Evolutionary conservation across 2,113 vertebrate species (phyloP), one percentile per base, ranked within the genome.

Genomic region (Nothobranchius furzeri): DNA sequence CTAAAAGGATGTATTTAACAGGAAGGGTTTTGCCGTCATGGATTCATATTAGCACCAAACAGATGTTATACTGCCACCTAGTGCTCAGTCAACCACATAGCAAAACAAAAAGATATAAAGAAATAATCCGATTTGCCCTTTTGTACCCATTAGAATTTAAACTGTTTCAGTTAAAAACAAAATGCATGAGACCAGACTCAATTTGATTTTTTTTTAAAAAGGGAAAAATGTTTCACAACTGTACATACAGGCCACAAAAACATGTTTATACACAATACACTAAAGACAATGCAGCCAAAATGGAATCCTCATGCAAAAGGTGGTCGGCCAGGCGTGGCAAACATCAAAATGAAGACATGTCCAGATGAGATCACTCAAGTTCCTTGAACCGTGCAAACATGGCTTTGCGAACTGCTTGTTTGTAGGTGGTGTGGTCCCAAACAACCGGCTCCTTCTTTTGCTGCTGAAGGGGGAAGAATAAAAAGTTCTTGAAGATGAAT

Each of bases 301-400:
- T 13, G 0, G 54, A 13, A 60, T 69, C 62, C 46, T 80, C 25
- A 24, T 47, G 68, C 62, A 55, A 35, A 50, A 57, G 14, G 60
- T 45, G 36, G 40, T 3, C 9, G 43, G 37, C 70, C 57, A 20
- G 52, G 14, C 57, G 70, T 14, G 65, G 69, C 53, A 64, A 47
- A 75, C 58, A 60, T 55, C n/a, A 37, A 76, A 76, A 37, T 42
- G 37, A 69, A 36, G 63, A 70, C 24, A 46, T 68, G 69, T 62
- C 64, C 55, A 56, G 73, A 64, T 46, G 62, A 63, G 53, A 63
- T 96, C 92, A 98, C 85, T 98, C 95, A 0, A 98, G 94, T 68
- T 98, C 97, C 86, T 98, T 98, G 48, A 96, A 98, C 63, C 96
- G 94, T 68, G 97, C 96, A 84, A 98, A 98, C 97, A 98, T 98